Evolutionary conservation across 2,113 vertebrate genomes (phyloP), one percentile per base, ranked within the genome.

Genomic region (Daboia siamensis): DNA sequence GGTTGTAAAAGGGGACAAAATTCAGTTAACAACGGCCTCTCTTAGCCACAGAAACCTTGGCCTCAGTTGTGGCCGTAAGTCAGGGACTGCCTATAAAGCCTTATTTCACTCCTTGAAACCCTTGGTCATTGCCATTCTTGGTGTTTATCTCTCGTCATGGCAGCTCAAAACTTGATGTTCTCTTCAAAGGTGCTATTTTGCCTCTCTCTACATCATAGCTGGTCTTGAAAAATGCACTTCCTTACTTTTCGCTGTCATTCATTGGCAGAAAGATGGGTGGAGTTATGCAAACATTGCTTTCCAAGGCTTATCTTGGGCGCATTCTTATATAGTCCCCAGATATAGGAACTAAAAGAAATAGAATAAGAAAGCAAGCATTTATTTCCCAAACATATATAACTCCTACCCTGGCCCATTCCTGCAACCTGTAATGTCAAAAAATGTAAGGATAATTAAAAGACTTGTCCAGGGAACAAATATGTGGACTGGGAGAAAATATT

Each of bases 371-470:
- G 90, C 95, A 97, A 96, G 95, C 95, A 93, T 94, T 96, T 96
- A 96, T 97, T 97, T 97, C 96, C 61, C 61, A 69, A 69, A n/a
- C 29, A 29, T 4, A 29, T 26, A 64, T 11, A 97, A 92, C 94
- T 94, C 94, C 95, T 95, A 95, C 3, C 69, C 15, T 5, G 1
- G 26, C 6, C 15, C 95, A 95, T 96, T 96, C 91, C 94, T 97
- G 89, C 90, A 93, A 96, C 95, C 96, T 97, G 93, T 97, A 95
- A 95, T 64, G 26, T 64, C 61, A 97, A 97, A 97, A 95, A 96
- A 85, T 97, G 96, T 96, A 96, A 97, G 93, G 93, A 95, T 97
- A 97, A 97, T 97, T 97, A 96, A 96, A 96, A 94, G 94, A 91
- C 0, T 7, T 96, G 95, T 80, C 96, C 87, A 74, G 0, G 29